These are phyloP conservation scores for Lagodon rhomboides DNA, from an alignment of 2,797 vertebrate genomes.

Conservation along the genomic window DNA sequence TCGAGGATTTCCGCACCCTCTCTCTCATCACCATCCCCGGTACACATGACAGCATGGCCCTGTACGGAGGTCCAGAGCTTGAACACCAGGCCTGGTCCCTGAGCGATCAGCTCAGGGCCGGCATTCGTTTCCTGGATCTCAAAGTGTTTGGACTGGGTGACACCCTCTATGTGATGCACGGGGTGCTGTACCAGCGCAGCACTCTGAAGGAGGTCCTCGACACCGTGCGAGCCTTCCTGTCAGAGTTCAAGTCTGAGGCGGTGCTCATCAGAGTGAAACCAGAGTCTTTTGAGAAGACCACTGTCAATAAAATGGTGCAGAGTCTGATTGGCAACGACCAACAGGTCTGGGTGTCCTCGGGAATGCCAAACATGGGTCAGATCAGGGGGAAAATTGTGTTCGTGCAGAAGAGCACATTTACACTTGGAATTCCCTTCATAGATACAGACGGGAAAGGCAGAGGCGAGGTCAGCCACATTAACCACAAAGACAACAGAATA, in stretches of 20 bases:
- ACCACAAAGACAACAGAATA: conserved; percentile 62
- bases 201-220: conserved; percentile 56
- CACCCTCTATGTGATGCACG: conserved; percentile 65
- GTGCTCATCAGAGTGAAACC: conserved; percentile 67
- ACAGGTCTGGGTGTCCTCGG: conserved; percentile 54
- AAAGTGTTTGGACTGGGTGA: conserved; percentile 58
- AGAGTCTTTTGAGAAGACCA: conserved; percentile 38
- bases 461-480: conserved; percentile 55
- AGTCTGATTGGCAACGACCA: conserved; percentile 41
- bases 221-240: conserved; percentile 64
- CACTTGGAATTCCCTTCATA: conserved; percentile 61
- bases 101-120: conserved; percentile 70
- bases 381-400: conserved; percentile 77
- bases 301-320: conserved; percentile 56
- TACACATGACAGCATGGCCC: conserved; percentile 70
- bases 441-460: conserved; percentile 47
- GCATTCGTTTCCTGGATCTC: conserved; percentile 78
- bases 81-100: conserved; percentile 68
- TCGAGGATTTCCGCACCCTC: conserved; percentile 57
- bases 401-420: conserved; percentile 69
- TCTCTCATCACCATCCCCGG: conserved; percentile 73
- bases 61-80: conserved; percentile 55
- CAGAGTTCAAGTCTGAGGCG: conserved; percentile 47
- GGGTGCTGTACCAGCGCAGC: conserved; percentile 55
- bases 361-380: conserved; percentile 65